Evolutionary conservation across 2,113 vertebrate species (phyloP).

Genomic region (Dasyprocta punctata): DNA sequence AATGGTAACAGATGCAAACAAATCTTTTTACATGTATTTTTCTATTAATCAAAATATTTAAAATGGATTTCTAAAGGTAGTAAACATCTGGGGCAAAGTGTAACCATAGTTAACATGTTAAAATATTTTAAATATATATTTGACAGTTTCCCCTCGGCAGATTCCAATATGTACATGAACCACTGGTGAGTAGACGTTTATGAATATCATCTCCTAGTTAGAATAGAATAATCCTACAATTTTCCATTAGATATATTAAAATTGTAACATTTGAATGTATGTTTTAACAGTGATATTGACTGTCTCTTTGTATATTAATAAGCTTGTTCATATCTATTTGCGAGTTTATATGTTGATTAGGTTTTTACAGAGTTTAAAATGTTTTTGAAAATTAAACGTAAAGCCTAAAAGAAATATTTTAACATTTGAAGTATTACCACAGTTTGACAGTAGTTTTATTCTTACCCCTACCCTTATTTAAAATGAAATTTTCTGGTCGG

Average conservation of each 20-base stretch:
- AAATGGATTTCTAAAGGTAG: background rate
- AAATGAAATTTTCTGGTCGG: background rate
- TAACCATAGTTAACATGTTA: background rate
- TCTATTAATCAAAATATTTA: background rate
- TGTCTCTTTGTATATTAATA: background rate
- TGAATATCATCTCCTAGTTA: background rate
- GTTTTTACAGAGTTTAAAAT: background rate
- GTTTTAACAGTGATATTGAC: background rate
- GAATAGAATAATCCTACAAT: background rate
- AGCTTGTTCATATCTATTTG: background rate
- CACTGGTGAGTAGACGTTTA: background rate
- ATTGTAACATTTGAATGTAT: background rate
- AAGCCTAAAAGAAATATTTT: background rate
- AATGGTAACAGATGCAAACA: background rate
- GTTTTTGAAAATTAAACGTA: background rate
- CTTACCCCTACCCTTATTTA: background rate
- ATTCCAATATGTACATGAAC: background rate
- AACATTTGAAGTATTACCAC: background rate
- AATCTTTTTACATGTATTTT: background rate
- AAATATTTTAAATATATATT: background rate
- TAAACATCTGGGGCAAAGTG: background rate
- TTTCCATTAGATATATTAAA: background rate
- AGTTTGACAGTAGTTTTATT: background rate
- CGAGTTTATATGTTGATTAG: background rate
- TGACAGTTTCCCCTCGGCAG: background rate